phyloP scores from a whole-genome alignment of 2,113 vertebrate species.

The Colius striatus region DNA sequence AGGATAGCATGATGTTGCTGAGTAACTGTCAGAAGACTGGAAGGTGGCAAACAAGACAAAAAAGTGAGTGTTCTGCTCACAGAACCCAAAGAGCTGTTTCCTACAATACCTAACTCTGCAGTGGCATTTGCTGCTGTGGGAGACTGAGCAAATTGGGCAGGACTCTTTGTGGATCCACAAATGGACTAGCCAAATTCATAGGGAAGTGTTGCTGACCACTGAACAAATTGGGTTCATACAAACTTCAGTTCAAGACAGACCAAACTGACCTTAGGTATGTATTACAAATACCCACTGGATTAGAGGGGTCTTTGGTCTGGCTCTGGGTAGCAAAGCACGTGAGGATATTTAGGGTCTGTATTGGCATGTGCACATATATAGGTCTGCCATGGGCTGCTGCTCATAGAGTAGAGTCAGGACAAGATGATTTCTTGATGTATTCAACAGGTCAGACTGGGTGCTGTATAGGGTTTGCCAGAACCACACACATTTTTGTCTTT shows the following conservation, averaged over 20 bases:
- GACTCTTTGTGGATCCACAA: background rate
- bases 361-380: no score
- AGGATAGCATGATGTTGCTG: background rate
- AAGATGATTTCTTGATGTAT: background rate
- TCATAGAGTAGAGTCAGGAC: background rate
- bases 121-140: background rate
- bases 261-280: background rate
- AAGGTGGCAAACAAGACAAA: background rate
- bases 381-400: background rate
- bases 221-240: background rate
- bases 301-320: background rate
- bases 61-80: background rate
- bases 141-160: background rate
- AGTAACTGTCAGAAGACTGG: background rate
- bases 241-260: background rate
- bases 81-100: background rate
- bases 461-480: background rate
- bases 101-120: background rate
- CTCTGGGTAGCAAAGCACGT: background rate
- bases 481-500: background rate
- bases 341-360: background rate
- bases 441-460: background rate
- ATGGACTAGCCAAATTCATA: fast-evolving
- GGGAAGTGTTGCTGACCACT: background rate
- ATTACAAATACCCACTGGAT: fast-evolving